Evolutionary conservation across 2,888 invertebrate species (phyloP), one percentile per base, ranked within the genome.

Genomic region (Amphipyra tragopoginis): DNA sequence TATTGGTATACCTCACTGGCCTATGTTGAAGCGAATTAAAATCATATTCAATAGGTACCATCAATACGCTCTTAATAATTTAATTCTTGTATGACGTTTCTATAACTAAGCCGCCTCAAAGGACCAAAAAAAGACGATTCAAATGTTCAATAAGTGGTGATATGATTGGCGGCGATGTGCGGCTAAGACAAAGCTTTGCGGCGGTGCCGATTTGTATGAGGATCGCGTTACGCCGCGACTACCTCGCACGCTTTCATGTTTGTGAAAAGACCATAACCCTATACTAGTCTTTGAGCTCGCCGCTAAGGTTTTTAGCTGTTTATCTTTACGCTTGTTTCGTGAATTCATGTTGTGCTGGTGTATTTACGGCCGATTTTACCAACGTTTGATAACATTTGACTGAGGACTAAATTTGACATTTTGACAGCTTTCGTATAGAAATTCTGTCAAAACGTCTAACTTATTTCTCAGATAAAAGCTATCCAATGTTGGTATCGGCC

Each of bases 131-230:
- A 29, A 55, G 38, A 68, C 51, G 54, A 13, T 50, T 48, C 51
- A 51, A 74, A 74, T 40, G 56, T 40, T 36, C 15, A 59, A 70
- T 67, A 75, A 65, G 60, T 75, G 74, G 79, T 84, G 86, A 88
- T 86, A 86, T 89, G 89, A 89, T 89, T 90, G 87, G 82, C 84
- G 85, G 84, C 79, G 86, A 83, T 71, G 82, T 72, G 82, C 86
- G 81, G 83, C 67, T 39, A 73, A 87, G 85, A 86, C 86, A 88
- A 87, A 83, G 87, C 89, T 86, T 88, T 86, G 82, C 56, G 74
- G 72, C 43, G 34, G 50, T 62, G 67, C 87, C 87, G 88, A 83
- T 78, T 86, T 87, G 81, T 84, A 80, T 77, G 80, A 79, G 84
- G 77, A 85, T 91, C 90, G 77, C 87, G 79, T 91, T 91, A 87